Conservation (phyloP, 2,888 invertebrate species). For the Pegoplata infirma region DNA sequence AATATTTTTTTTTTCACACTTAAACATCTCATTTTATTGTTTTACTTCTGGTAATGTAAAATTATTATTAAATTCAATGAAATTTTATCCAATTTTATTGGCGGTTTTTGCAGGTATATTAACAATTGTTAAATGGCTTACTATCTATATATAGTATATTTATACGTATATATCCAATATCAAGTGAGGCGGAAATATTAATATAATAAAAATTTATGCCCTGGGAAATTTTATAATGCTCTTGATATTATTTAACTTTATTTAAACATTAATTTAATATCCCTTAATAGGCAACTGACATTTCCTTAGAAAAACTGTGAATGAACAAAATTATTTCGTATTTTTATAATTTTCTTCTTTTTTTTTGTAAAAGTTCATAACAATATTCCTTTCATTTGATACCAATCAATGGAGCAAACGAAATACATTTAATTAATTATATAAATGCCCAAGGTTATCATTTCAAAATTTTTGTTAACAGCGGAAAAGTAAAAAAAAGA, state of each 20-base stretch:
- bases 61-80: no score
- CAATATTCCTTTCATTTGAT: not conserved
- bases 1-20: no score
- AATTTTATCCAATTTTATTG: no score
- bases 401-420: not conserved
- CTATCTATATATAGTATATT: no score
- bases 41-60: no score
- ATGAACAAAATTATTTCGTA: not conserved
- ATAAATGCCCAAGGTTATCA: not conserved
- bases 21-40: no score
- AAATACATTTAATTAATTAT: not conserved
- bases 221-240: not conserved
- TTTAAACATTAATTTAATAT: not conserved
- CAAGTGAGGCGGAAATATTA: not conserved
- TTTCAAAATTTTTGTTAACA: no score
- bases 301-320: not conserved
- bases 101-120: no score
- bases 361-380: not conserved
- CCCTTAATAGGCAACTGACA: not conserved
- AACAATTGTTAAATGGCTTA: no score
- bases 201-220: not conserved
- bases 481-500: no score
- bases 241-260: not conserved
- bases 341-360: not conserved
- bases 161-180: not conserved